phyloP scores from a whole-genome alignment of 2,113 vertebrate species.

The Orientallactaga bullata region DNA sequence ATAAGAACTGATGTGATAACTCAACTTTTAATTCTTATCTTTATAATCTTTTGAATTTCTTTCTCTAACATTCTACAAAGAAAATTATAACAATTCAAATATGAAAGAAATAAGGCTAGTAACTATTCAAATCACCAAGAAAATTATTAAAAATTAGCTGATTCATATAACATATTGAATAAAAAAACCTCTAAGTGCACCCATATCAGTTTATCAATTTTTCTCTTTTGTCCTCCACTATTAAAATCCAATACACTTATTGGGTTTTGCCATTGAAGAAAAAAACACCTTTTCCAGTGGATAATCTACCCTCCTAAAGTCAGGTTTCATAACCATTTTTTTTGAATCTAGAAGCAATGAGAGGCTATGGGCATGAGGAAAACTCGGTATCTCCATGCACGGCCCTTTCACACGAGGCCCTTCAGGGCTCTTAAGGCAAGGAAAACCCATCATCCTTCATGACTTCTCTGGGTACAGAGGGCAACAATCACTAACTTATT shows the following conservation, averaged over 20 bases:
- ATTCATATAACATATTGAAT: background rate
- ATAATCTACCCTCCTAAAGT: background rate
- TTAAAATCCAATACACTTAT: background rate
- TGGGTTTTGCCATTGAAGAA: background rate
- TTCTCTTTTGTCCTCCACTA: background rate
- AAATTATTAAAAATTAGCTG: slow-evolving; percentile 5
- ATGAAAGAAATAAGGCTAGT: background rate
- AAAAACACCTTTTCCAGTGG: background rate
- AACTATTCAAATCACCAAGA: background rate
- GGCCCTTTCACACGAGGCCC: background rate
- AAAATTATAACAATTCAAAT: slow-evolving; percentile 21
- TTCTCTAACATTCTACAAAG: background rate
- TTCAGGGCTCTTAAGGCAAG: background rate
- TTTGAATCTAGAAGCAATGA: background rate
- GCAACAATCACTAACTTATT: background rate
- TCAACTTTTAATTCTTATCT: background rate
- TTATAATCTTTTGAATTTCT: slow-evolving; percentile 16
- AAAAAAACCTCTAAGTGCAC: background rate
- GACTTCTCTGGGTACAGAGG: background rate
- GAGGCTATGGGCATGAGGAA: background rate
- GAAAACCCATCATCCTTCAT: background rate
- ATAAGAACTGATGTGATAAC: background rate
- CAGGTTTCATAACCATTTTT: background rate
- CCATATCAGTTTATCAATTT: background rate
- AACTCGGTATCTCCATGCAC: background rate